Percentiles rank a stretch among this genome's conserved stretches.
These are phyloP conservation scores for Wiebesia pumilae DNA, from an alignment of 1,140 invertebrate species.

Conservation along the genomic window DNA sequence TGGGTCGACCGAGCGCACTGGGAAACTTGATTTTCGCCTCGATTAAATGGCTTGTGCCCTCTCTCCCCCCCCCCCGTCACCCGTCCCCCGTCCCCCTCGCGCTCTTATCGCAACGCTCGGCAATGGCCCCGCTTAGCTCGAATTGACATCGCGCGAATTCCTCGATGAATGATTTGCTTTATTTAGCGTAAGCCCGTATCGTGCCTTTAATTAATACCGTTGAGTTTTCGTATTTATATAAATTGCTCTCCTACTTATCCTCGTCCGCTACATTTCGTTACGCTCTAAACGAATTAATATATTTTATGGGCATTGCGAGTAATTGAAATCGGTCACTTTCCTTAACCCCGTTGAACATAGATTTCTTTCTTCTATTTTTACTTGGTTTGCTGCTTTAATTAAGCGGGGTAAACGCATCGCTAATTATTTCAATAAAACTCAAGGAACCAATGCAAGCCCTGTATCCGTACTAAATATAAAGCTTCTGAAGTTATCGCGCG, in stretches of 20 bases:
- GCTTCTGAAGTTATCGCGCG: too few species aligned
- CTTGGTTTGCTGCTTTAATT: neutral
- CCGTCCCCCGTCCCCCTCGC: neutral
- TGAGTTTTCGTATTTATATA: neutral
- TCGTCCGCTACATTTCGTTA: neutral
- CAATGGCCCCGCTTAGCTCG: neutral
- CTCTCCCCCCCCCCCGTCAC: neutral
- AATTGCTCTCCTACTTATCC: neutral
- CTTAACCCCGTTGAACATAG: neutral
- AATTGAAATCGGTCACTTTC: neutral
- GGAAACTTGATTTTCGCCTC: constrained; percentile 40
- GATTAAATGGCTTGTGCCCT: neutral
- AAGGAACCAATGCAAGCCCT: neutral
- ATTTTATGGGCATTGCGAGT: neutral
- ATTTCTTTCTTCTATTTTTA: neutral
- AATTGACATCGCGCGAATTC: neutral
- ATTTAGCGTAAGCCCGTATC: neutral
- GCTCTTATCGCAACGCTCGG: neutral
- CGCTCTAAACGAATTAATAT: neutral
- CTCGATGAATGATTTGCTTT: constrained; percentile 28
- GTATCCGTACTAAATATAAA: too few species aligned
- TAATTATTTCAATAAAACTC: neutral
- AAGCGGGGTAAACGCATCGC: neutral
- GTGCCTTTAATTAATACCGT: neutral
- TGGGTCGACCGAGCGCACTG: constrained; percentile 13